A percentile compares a stretch with the other conserved stretches of the same genome.
These are phyloP conservation scores for Malaclemys terrapin DNA, from an alignment of 2,113 vertebrate species.

Conservation along the genomic window DNA sequence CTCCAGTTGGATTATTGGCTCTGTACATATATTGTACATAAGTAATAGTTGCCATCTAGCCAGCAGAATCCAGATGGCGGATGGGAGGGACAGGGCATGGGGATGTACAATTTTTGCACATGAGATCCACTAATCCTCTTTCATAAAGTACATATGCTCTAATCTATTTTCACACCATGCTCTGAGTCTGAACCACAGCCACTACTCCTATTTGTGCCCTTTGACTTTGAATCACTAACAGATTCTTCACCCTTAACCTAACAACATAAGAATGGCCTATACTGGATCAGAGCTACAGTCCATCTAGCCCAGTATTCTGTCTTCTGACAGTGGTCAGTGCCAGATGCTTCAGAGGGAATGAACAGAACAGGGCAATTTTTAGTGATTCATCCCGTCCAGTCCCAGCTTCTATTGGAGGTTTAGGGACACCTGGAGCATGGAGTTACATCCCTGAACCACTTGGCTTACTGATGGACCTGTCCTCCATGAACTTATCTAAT, in stretches of 20 bases:
- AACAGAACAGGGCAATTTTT: background rate
- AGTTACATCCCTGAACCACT: background rate
- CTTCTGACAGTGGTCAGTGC: background rate
- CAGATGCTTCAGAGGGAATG: background rate
- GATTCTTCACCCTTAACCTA: background rate
- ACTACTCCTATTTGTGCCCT: background rate
- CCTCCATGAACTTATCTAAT: background rate
- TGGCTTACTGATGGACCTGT: background rate
- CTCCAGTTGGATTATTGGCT: background rate
- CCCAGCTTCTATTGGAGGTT: background rate
- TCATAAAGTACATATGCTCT: background rate
- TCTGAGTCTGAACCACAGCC: background rate
- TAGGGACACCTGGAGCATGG: background rate
- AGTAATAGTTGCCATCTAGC: background rate
- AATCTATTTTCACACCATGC: background rate
- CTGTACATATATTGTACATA: background rate
- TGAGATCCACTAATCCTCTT: background rate
- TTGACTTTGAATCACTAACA: background rate
- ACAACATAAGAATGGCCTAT: background rate
- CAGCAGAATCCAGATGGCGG: background rate
- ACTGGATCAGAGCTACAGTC: background rate
- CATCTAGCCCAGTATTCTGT: background rate
- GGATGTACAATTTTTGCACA: background rate
- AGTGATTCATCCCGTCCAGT: background rate
- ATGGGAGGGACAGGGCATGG: background rate